A percentile compares a stretch with the other conserved stretches of the same genome.
Conservation (phyloP, 2,797 vertebrate species). For the Notolepis coatsorum region DNA sequence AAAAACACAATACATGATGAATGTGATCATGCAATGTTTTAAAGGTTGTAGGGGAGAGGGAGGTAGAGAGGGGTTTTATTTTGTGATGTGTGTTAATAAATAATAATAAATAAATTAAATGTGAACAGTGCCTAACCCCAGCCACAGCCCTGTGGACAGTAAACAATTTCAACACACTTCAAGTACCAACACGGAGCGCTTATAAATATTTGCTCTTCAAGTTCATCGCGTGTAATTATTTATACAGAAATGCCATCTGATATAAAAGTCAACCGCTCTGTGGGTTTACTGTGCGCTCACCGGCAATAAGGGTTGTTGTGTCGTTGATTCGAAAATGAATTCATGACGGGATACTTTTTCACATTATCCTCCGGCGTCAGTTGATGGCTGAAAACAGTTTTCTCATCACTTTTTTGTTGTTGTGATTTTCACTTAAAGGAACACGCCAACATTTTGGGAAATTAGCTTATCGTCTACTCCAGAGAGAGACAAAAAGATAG, state of each 20-base stretch:
- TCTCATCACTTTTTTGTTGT: slow-evolving; percentile 28
- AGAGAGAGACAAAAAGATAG: too few species aligned
- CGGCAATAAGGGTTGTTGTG: slow-evolving; percentile 1
- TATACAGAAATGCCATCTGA: slow-evolving; percentile 45
- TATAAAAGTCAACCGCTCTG: slow-evolving; percentile 46
- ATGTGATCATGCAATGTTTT: too few species aligned
- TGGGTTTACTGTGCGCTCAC: slow-evolving; percentile 45
- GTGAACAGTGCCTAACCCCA: too few species aligned
- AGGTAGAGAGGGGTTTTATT: too few species aligned
- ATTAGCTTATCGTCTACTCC: too few species aligned
- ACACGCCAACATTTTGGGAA: too few species aligned
- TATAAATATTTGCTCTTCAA: slow-evolving; percentile 59
- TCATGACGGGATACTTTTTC: slow-evolving; percentile 9
- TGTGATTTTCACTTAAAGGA: too few species aligned
- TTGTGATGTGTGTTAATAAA: too few species aligned
- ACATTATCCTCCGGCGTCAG: slow-evolving; percentile 34
- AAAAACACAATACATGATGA: too few species aligned
- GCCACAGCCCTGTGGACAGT: slow-evolving; percentile 44
- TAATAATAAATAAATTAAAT: too few species aligned
- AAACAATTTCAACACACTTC: slow-evolving; percentile 64
- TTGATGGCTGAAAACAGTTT: slow-evolving; percentile 34
- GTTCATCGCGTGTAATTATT: slow-evolving; percentile 56
- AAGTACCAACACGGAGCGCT: slow-evolving; percentile 58
- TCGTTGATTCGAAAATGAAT: slow-evolving; percentile 21
- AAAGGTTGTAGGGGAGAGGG: too few species aligned